phyloP scores from a whole-genome alignment of 92 coral and sea anemone species.

The Epizoanthus ramosus region DNA sequence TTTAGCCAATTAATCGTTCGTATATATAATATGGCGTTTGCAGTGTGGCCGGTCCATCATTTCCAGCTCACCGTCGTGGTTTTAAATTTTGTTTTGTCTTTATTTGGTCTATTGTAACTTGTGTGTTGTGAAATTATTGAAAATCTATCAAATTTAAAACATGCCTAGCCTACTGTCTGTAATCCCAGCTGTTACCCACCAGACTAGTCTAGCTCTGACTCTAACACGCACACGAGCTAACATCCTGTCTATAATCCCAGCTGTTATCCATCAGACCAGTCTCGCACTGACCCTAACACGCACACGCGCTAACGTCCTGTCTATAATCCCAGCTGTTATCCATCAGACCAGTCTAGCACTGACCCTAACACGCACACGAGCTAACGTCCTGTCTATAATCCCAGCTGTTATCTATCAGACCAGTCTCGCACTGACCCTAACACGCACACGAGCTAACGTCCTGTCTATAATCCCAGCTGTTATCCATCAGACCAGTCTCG shows the following conservation, averaged over 20 bases:
- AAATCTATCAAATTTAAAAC: constrained; percentile 29
- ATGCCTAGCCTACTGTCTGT: constrained; percentile 28
- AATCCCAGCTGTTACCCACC: constrained; percentile 96
- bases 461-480: constrained; percentile 78
- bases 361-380: too few species aligned
- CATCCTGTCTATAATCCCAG: constrained; percentile 81
- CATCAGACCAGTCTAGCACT: too few species aligned
- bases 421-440: constrained; percentile 6
- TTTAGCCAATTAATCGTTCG: too few species aligned
- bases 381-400: too few species aligned
- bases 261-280: constrained; percentile 75
- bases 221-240: constrained; percentile 81
- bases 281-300: too few species aligned
- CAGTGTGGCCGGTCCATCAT: too few species aligned
- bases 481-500: constrained; percentile 78
- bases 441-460: constrained; percentile 63
- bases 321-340: constrained; percentile 64
- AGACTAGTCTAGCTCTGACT: constrained; percentile 39
- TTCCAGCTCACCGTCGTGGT: too few species aligned
- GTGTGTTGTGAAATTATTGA: too few species aligned
- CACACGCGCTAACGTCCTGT: constrained; percentile 25
- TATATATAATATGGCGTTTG: too few species aligned
- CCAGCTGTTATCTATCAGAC: too few species aligned
- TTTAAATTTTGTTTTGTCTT: too few species aligned
- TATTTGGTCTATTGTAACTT: too few species aligned